phyloP scores from a whole-genome alignment of 2,797 vertebrate genomes.

The Masticophis lateralis region DNA sequence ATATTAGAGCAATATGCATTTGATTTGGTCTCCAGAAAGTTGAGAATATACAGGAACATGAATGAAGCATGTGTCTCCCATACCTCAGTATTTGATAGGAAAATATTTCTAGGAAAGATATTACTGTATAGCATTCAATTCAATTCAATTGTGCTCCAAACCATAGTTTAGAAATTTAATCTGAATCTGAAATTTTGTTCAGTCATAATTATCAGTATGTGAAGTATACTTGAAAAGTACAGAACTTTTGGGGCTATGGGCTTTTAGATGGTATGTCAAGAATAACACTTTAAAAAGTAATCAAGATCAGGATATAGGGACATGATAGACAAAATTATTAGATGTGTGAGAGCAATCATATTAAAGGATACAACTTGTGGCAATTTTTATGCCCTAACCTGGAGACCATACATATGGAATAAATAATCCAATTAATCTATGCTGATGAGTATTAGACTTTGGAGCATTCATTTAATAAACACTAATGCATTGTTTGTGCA shows the following conservation, averaged over 20 bases:
- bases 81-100: not conserved
- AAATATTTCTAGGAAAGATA: not conserved
- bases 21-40: not conserved
- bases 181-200: not conserved
- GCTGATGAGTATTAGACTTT: not conserved
- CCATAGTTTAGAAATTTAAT: not conserved
- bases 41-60: not conserved
- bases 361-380: not conserved
- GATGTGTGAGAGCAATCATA: not conserved
- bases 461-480: not conserved
- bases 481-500: slow-evolving; percentile 22
- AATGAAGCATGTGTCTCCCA: not conserved
- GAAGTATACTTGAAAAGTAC: not conserved
- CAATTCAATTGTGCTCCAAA: not conserved
- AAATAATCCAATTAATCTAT: not conserved
- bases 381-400: not conserved
- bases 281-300: not conserved
- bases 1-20: not conserved
- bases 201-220: not conserved
- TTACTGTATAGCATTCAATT: not conserved
- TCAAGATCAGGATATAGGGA: not conserved
- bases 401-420: not conserved
- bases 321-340: not conserved
- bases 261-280: not conserved
- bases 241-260: not conserved